Evolutionary conservation across 2,113 vertebrate species (phyloP).

Genomic region (Aspidoscelis tigris): DNA sequence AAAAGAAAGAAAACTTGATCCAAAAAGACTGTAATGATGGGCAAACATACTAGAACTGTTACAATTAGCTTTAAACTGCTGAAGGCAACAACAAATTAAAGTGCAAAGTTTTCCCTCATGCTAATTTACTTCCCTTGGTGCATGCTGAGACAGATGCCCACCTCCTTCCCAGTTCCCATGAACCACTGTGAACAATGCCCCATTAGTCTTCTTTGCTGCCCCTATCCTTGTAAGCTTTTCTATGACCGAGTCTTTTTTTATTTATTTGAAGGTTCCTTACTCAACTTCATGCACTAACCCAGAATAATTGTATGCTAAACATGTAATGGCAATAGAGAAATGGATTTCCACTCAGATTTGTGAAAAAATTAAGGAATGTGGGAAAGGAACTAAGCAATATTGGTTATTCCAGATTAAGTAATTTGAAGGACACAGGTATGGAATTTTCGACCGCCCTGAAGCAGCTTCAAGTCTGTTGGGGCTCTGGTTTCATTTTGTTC

Average conservation of each 20-base stretch:
- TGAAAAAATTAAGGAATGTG: no score
- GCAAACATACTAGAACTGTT: constrained; percentile 15
- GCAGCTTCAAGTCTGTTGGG: background rate
- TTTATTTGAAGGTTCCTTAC: constrained; percentile 28
- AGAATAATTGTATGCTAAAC: constrained; percentile 28
- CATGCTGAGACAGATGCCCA: background rate
- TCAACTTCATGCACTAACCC: constrained; percentile 20
- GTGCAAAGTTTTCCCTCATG: background rate
- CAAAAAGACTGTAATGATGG: background rate
- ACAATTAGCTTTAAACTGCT: constrained; percentile 2
- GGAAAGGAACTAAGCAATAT: background rate
- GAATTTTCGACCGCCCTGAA: background rate
- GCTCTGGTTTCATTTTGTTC: background rate
- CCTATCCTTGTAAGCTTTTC: background rate
- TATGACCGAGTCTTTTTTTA: background rate
- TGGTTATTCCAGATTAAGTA: background rate
- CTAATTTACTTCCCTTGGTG: background rate
- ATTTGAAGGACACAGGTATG: background rate
- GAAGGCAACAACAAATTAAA: background rate
- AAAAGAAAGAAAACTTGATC: background rate
- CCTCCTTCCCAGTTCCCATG: background rate
- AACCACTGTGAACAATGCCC: background rate
- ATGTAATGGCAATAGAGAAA: background rate
- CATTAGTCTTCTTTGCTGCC: background rate
- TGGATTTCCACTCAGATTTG: no score